Evolutionary conservation across 35 echinoderm and acorn worm genomes (phyloP).

Genomic region (Heliocidaris erythrogramma): DNA sequence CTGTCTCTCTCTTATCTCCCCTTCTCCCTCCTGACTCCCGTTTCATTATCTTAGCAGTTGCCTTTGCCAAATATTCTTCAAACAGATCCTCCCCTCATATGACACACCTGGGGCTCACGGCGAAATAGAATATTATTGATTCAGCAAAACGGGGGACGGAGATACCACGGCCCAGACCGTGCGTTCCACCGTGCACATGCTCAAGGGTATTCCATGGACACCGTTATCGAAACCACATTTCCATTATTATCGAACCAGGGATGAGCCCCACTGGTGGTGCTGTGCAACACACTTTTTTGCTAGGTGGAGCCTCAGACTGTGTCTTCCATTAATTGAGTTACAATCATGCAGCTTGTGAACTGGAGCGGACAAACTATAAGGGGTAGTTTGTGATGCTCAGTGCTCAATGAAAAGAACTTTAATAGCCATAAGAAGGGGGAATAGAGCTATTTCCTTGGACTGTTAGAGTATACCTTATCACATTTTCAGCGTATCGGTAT

Average conservation of each 20-base stretch:
- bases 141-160: neutral
- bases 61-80: neutral
- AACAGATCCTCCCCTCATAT: neutral
- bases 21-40: neutral
- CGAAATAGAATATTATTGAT: slow-evolving; percentile 19
- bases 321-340: neutral
- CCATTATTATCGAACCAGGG: neutral
- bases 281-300: neutral
- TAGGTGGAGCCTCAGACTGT: neutral
- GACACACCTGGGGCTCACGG: neutral
- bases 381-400: too few relatives aligned
- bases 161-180: neutral
- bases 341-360: too few relatives aligned
- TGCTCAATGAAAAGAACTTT: too few relatives aligned
- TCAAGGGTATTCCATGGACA: slow-evolving; percentile 1
- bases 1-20: neutral
- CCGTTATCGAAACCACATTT: neutral
- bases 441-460: too few relatives aligned
- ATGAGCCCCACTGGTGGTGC: neutral
- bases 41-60: neutral
- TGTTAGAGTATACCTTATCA: too few relatives aligned
- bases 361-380: too few relatives aligned
- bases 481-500: too few relatives aligned
- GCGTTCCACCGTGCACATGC: neutral
- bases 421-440: too few relatives aligned